Conservation (phyloP, 2,113 vertebrate species). For the Pelusios castaneus region DNA sequence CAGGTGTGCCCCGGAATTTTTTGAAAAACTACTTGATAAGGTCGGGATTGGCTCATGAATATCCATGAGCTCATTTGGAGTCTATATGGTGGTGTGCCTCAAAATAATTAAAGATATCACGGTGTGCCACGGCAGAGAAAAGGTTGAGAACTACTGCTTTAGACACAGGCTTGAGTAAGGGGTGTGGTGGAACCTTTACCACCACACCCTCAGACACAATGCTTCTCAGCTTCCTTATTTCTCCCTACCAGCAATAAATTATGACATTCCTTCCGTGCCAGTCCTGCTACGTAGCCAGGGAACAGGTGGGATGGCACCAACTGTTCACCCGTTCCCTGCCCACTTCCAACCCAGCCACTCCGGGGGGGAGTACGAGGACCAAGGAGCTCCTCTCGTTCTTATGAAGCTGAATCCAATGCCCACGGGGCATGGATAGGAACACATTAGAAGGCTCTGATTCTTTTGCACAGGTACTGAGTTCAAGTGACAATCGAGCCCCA, state of each 20-base stretch:
- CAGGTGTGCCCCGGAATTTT: too few relatives aligned
- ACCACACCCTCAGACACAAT: neutral
- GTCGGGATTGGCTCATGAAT: too few relatives aligned
- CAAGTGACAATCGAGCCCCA: neutral
- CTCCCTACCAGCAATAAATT: neutral
- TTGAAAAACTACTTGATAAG: too few relatives aligned
- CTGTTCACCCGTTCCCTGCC: neutral
- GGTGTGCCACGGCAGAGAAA: too few relatives aligned
- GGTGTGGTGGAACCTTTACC: neutral
- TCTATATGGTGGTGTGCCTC: too few relatives aligned
- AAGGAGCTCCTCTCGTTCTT: neutral
- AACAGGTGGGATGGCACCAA: neutral
- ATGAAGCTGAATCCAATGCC: accelerated
- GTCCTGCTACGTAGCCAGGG: neutral
- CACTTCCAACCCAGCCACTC: neutral
- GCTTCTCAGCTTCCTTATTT: neutral
- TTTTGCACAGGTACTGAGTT: neutral
- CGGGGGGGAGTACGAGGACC: neutral
- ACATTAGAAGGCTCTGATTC: neutral
- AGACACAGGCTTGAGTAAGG: neutral
- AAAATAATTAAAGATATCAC: too few relatives aligned
- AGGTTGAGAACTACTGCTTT: too few relatives aligned
- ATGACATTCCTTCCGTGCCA: neutral
- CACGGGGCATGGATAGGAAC: accelerated
- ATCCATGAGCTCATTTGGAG: too few relatives aligned